A percentile compares a stretch with the other conserved stretches of the same genome.
Evolutionary conservation across 2,113 vertebrate genomes (phyloP).

Genomic region (Leptodactylus fuscus): DNA sequence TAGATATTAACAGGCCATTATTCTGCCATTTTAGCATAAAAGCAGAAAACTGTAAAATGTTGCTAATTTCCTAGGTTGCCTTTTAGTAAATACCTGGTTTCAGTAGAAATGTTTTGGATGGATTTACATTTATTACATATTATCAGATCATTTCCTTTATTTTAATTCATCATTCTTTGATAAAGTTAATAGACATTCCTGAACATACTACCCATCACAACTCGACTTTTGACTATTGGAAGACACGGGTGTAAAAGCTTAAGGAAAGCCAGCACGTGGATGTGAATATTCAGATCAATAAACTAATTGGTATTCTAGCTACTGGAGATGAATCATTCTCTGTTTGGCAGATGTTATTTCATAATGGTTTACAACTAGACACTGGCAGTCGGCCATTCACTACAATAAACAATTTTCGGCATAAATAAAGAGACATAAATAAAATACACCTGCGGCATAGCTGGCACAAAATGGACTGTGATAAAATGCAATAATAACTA

Average conservation of each 20-base stretch:
- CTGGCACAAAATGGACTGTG: slow-evolving; percentile 55
- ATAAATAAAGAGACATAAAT: slow-evolving; percentile 62
- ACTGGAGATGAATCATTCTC: slow-evolving; percentile 50
- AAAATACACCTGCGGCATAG: slow-evolving; percentile 59
- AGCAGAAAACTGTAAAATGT: not conserved
- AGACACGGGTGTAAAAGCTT: not conserved
- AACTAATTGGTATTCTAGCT: slow-evolving; percentile 47
- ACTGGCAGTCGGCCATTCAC: slow-evolving; percentile 64
- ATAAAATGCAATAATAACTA: slow-evolving; percentile 53
- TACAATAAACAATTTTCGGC: slow-evolving; percentile 65
- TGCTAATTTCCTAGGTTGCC: no score
- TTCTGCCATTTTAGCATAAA: not conserved
- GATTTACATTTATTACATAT: not conserved
- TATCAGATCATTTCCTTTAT: not conserved
- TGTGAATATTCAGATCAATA: slow-evolving; percentile 51
- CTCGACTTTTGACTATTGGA: not conserved
- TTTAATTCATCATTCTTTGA: not conserved
- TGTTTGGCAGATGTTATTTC: slow-evolving; percentile 70
- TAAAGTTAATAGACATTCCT: not conserved
- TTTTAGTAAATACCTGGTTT: no score
- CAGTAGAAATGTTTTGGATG: no score
- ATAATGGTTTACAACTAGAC: slow-evolving; percentile 65
- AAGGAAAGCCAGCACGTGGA: not conserved
- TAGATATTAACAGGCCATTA: not conserved
- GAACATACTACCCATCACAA: not conserved